Evolutionary conservation across 2,888 invertebrate species (phyloP), one percentile per base, ranked within the genome.

Genomic region (Bunonema sp.): DNA sequence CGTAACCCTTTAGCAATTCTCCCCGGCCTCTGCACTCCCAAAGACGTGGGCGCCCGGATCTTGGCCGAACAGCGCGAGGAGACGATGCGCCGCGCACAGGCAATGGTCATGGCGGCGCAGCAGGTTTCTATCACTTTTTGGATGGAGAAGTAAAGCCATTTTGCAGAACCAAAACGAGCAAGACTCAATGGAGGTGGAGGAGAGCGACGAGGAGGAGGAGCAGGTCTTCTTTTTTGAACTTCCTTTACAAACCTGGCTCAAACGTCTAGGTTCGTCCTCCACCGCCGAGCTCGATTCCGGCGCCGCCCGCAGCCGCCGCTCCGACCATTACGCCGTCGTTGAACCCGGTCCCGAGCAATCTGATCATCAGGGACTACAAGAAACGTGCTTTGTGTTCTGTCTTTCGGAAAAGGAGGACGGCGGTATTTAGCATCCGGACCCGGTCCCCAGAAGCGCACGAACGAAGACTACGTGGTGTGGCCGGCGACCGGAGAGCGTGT

Each of bases 401-500:
- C 15, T 36, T 35, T 26, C 16, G 31, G 20, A 20, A 42, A 28
- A 28, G 31, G 24, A 24, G 18, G 12, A 7, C 32, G 12, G 12
- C 32, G 4, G 21, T 20, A 8, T 12, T 34, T 16, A 16, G 34
- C 22, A 18, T 12, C 31, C 37, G 19, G 19, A 34, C 26, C 34
- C 3, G 28, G 28, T 21, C 21, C 40, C 2, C 10, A 29, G 33
- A 39, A 39, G 28, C 35, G 32, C 12, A 22, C 41, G 1, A 32
- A 36, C 20, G 57, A 63, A 24, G 56, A 88, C 67, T 93, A 81
- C 76, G 79, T 93, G 39, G 86, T 97, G 49, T 97, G 93, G 0
- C 97, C 93, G 0, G 85, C 99, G 66, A 99, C 93, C 1, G 91
- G 91, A 29, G 93, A 97, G 71, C 81, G 83, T 70, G 89, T 99